Evolutionary conservation across 2,113 vertebrate species (phyloP), one percentile per base, ranked within the genome.

Genomic region (Prunella fulvescens): DNA sequence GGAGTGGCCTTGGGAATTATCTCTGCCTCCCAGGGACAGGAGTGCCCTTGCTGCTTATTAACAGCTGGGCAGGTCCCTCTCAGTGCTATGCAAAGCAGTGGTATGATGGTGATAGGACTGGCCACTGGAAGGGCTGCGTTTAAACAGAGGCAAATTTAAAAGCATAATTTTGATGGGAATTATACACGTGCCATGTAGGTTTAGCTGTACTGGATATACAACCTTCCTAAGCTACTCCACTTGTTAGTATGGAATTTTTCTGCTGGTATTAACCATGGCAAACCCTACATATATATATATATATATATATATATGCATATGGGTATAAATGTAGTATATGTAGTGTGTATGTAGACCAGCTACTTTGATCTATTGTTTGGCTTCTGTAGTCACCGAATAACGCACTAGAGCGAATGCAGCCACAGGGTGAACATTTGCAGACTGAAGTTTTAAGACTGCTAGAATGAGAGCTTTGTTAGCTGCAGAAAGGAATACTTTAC

Each of bases 31-130:
- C 81, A 92, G 57, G 23, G 25, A 18, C 15, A n/a, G 72, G 48
- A 74, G 53, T 18, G 42, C 28, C 47, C 31, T 58, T 82, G 61
- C 19, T 54, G 53, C 33, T 65, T 70, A 40, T 90, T 45, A 85
- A 81, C 58, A 65, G 22, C 65, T 10, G 13, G 56, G 66, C 66
- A 76, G 58, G 31, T 39, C 47, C 50, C 33, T 31, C 60, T 50
- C 40, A n/a, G 19, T 16, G 35, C 26, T 7, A 0, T 42, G 37
- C 6, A 7, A 24, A 70, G 39, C 50, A 61, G 45, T 2, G 2
- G 15, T 47, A 14, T 47, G 54, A 23, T 1, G 5, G 33, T 0
- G 0, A 26, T 23, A 66, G 7, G 24, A 31, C 37, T 2, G 10
- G 73, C 29, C 22, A 17, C 3, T 11, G 42, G 53, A 72, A 42